Base-by-base conservation (phyloP, 2,888 invertebrate species). In the Xylocampa areola region DNA sequence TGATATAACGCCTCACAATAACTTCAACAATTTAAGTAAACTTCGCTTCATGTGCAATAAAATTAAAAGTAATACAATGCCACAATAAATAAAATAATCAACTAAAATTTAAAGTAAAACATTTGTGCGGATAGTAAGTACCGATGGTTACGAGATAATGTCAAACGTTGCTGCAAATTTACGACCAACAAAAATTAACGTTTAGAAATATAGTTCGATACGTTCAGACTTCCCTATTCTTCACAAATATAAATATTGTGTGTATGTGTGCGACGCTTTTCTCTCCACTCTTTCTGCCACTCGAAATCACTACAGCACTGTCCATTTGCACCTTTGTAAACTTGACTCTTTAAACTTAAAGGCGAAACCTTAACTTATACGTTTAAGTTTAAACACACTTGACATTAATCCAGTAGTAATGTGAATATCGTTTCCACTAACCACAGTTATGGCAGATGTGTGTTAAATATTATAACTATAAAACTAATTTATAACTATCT, bases 81-180 rank as follows among this genome's bases (percentile, higher is more conserved):
- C 79, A 82, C 82, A 87, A 85, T 87, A 89, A 89, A 90, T 89
- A 87, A 90, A 78, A 76, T 76, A 82, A 82, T 66, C 53, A 85
- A 85, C 80, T 84, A 84, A 82, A 81, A 81, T 66, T 66, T 69
- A 73, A 74, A 71, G 74, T 79, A 83, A 82, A 79, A 79, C 81
- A 85, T 89, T 91, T 91, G 91, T 91, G 91, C 91, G 87, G 88
- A 77, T 75, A 76, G 80, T 92, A 92, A 92, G 92, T 91, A 92
- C 92, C 85, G 82, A 89, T 85, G 64, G 54, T 73, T 54, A 40
- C 62, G 55, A 66, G 44, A 54, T 54, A 63, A 45, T 53, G 33
- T 52, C 49, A 17, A 68, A 55, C 19, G 35, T 71, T 55, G 44
- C 36, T 58, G 61, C 55, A 35, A 72, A 69, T 70, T 66, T 52